Percentiles rank a stretch among this genome's conserved stretches.
These are phyloP conservation scores for Chauna torquata DNA, from an alignment of 2,113 vertebrate genomes.

Conservation along the genomic window DNA sequence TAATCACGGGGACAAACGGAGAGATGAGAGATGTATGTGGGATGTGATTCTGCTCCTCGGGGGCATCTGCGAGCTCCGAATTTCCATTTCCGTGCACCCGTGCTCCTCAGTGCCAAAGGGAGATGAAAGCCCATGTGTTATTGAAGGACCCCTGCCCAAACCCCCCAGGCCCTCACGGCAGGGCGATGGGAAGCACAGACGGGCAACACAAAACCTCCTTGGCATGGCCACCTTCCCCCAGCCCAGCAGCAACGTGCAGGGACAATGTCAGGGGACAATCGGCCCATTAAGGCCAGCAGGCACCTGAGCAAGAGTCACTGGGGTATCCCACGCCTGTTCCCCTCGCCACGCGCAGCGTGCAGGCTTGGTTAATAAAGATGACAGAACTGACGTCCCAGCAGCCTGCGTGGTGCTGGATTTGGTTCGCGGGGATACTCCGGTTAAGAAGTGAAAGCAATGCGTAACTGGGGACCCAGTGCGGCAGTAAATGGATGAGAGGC, in stretches of 20 bases:
- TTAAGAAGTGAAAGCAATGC: neutral
- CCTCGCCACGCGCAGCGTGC: fast-evolving
- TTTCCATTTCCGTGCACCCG: neutral
- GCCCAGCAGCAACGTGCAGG: neutral
- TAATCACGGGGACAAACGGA: neutral
- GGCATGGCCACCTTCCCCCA: neutral
- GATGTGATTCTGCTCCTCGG: neutral
- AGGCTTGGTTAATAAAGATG: neutral
- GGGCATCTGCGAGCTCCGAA: neutral
- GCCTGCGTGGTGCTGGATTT: neutral
- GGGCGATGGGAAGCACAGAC: neutral
- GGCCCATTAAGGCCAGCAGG: neutral
- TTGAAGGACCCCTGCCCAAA: neutral
- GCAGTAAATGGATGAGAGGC: neutral
- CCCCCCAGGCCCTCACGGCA: fast-evolving
- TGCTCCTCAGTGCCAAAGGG: no score
- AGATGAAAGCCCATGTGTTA: neutral
- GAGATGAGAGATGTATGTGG: neutral
- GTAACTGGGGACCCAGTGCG: neutral
- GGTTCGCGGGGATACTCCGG: neutral
- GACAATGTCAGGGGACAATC: neutral
- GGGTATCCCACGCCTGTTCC: neutral
- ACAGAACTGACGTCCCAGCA: conserved; percentile 12
- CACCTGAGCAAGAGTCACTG: neutral
- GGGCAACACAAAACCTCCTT: neutral